A percentile compares a stretch with the other conserved stretches of the same genome.
Conservation (phyloP, 2,113 vertebrate genomes). For the Felis catus region F.catus_Fca126_mat1.0 CM031414.1:53747001-53747500, state of each 20-base stretch:
- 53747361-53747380: background rate
- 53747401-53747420: background rate
- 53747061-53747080: conserved; percentile 42
- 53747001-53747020: background rate
- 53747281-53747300: background rate
- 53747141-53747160: conserved; percentile 50
- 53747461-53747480: background rate
- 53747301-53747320: background rate
- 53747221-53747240: conserved; percentile 32
- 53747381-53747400: background rate
- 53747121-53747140: background rate
- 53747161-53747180: conserved; percentile 27
- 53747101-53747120: background rate
- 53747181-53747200: conserved; percentile 53
- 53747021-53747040: background rate
- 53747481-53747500: background rate
- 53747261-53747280: conserved; percentile 18
- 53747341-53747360: background rate
- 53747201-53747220: conserved; percentile 40
- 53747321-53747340: background rate
- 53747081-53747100: conserved; percentile 9
- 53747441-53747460: background rate
- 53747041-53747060: conserved; percentile 51
- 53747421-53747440: fast-evolving
- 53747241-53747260: background rate